These are phyloP conservation scores for Musca domestica DNA, from an alignment of 1,140 invertebrate species.

Conservation along the genomic window DNA sequence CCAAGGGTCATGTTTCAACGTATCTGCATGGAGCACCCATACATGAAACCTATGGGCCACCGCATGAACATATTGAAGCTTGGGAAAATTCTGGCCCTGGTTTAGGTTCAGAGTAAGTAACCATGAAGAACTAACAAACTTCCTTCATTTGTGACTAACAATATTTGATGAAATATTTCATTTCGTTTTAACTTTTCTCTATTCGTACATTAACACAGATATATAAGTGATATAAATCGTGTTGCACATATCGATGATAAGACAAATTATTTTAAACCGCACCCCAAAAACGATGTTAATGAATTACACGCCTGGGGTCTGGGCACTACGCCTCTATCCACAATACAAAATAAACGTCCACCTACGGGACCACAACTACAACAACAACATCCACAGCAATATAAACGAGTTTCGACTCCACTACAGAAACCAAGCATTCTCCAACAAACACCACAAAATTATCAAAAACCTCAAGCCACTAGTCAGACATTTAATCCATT, in stretches of 20 bases:
- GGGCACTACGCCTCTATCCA: slow-evolving; percentile 43
- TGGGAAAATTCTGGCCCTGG: slow-evolving; percentile 62
- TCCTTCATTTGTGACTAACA: not conserved
- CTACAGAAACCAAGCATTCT: slow-evolving; percentile 28
- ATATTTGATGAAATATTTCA: slow-evolving; percentile 3
- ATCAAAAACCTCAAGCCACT: slow-evolving; percentile 46
- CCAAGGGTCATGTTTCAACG: slow-evolving; percentile 48
- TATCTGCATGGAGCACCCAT: slow-evolving; percentile 51
- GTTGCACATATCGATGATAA: slow-evolving; percentile 57
- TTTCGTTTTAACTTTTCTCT: slow-evolving; percentile 20
- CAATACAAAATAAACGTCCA: slow-evolving; percentile 31
- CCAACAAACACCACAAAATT: slow-evolving; percentile 39
- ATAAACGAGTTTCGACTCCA: slow-evolving; percentile 30
- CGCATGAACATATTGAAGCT: slow-evolving; percentile 49
- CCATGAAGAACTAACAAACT: not conserved
- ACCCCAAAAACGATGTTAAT: slow-evolving; percentile 56
- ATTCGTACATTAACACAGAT: slow-evolving; percentile 49
- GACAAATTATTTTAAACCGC: slow-evolving; percentile 56
- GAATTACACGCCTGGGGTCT: slow-evolving; percentile 62
- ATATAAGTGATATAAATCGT: slow-evolving; percentile 58
- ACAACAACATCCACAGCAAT: slow-evolving; percentile 39
- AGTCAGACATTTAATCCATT: slow-evolving; percentile 51
- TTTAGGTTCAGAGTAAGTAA: slow-evolving; percentile 60
- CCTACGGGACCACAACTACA: slow-evolving; percentile 29
- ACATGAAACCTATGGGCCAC: slow-evolving; percentile 46